Evolutionary conservation across 2,888 invertebrate species (phyloP).

Genomic region (Petrolisthes cinctipes): DNA sequence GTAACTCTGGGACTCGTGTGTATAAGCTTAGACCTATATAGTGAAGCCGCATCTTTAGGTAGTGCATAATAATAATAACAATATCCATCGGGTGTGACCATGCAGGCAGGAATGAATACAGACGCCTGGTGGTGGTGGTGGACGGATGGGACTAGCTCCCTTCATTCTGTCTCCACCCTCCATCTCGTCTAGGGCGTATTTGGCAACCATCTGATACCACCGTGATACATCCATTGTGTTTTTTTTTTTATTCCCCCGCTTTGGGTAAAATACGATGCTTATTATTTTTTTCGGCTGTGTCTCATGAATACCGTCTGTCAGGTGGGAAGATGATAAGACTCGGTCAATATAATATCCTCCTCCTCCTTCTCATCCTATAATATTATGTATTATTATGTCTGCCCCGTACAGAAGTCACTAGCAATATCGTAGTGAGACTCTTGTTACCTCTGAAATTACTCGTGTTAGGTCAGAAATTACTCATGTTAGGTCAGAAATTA

Average conservation of each 20-base stretch:
- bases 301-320: not conserved
- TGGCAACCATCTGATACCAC: not conserved
- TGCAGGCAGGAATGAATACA: too few relatives aligned
- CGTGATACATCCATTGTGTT: slow-evolving; percentile 7
- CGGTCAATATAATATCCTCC: not conserved
- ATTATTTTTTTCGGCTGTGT: not conserved
- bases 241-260: not conserved
- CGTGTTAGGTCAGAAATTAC: too few relatives aligned
- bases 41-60: too few relatives aligned
- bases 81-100: too few relatives aligned
- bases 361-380: too few relatives aligned
- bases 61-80: too few relatives aligned
- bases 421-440: too few relatives aligned
- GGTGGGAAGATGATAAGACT: not conserved
- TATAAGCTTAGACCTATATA: not conserved
- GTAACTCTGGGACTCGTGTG: not conserved
- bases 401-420: too few relatives aligned
- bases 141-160: not conserved
- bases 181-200: not conserved
- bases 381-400: too few relatives aligned
- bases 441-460: too few relatives aligned
- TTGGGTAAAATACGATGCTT: not conserved
- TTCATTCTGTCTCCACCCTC: slow-evolving; percentile 6
- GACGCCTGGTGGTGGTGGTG: too few relatives aligned
- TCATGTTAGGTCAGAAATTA: too few relatives aligned